These are phyloP conservation scores for Megalops cyprinoides DNA, from an alignment of 2,797 vertebrate species.

Conservation along the genomic window DNA sequence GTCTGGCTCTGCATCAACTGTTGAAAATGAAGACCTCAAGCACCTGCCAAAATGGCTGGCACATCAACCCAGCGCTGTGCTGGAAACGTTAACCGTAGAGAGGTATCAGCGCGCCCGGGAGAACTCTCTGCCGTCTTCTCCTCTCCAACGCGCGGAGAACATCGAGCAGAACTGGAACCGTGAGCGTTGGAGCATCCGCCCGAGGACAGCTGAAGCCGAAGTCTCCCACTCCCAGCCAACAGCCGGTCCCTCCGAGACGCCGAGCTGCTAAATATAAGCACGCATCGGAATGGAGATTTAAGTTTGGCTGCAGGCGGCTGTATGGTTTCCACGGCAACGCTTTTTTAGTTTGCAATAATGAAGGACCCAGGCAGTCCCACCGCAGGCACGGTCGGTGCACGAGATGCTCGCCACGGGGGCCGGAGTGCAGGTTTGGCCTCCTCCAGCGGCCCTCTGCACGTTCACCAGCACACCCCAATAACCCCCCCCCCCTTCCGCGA, in stretches of 20 bases:
- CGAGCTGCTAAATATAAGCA: slow-evolving; percentile 19
- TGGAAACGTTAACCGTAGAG: too few relatives aligned
- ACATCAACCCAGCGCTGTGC: too few relatives aligned
- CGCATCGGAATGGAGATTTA: slow-evolving; percentile 18
- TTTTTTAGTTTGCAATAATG: slow-evolving; percentile 13
- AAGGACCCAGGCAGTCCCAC: neutral
- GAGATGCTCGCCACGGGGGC: neutral
- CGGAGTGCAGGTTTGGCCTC: neutral
- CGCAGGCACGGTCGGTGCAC: neutral
- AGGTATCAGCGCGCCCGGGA: too few relatives aligned
- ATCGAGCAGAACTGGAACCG: neutral
- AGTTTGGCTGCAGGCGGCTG: slow-evolving; percentile 14
- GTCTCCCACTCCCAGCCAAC: neutral
- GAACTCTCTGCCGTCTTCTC: too few relatives aligned
- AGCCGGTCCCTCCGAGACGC: slow-evolving; percentile 1
- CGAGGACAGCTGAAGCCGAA: slow-evolving; percentile 10
- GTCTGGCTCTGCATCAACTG: too few relatives aligned
- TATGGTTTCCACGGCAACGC: slow-evolving; percentile 32
- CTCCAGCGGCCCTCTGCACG: neutral
- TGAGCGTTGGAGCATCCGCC: too few relatives aligned
- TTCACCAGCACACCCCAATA: neutral
- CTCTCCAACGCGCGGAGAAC: too few relatives aligned
- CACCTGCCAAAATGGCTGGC: neutral
- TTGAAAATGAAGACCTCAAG: neutral
- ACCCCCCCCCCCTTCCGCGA: too few relatives aligned